Evolutionary conservation across 2,888 invertebrate species (phyloP).

Genomic region (Mesorhabditis belari): DNA sequence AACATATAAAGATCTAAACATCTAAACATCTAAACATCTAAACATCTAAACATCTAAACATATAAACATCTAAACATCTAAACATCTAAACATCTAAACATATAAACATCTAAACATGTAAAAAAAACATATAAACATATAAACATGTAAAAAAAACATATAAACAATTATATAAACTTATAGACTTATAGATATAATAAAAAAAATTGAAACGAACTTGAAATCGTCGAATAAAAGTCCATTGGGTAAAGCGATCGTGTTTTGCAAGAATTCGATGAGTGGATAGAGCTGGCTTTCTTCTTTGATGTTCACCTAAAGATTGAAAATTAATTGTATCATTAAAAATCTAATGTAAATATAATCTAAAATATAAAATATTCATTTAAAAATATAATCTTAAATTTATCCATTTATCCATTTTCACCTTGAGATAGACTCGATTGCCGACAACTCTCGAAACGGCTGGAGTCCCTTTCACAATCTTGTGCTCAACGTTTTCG

Average conservation of each 20-base stretch:
- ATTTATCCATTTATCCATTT: slow-evolving; percentile 3
- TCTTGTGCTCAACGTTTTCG: slow-evolving; percentile 47
- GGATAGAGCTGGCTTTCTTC: slow-evolving; percentile 40
- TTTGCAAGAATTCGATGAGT: slow-evolving; percentile 46
- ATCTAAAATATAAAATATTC: neutral
- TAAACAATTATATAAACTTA: neutral
- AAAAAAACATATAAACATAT: neutral
- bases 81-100: too few relatives aligned
- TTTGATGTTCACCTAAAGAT: slow-evolving; percentile 22
- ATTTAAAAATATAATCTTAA: neutral
- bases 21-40: too few relatives aligned
- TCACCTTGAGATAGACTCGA: slow-evolving; percentile 47
- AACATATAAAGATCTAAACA: too few relatives aligned
- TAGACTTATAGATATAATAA: too few relatives aligned
- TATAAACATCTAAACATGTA: too few relatives aligned
- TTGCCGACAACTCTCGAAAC: slow-evolving; percentile 47
- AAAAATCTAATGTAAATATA: neutral
- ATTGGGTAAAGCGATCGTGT: slow-evolving; percentile 48
- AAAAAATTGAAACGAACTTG: too few relatives aligned
- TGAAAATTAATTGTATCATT: neutral
- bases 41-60: too few relatives aligned
- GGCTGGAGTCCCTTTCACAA: slow-evolving; percentile 45
- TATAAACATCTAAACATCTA: too few relatives aligned
- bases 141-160: neutral
- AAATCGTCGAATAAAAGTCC: slow-evolving; percentile 50